Evolutionary conservation across 2,113 vertebrate genomes (phyloP).

Genomic region (Vidua chalybeata): DNA sequence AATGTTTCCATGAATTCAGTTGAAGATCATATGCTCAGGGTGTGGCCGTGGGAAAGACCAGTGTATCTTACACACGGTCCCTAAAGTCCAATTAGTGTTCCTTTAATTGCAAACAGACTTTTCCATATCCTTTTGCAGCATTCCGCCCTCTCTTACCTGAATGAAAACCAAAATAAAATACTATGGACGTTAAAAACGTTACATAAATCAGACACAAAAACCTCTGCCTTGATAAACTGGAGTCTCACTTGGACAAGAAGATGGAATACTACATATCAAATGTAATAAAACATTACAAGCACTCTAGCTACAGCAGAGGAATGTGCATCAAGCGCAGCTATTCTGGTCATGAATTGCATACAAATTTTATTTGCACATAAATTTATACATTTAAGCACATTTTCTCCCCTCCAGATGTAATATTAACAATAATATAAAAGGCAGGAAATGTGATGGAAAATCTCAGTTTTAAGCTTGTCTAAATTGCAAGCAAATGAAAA

Average conservation of each 20-base stretch:
- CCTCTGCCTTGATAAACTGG: not conserved
- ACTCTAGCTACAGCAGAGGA: not conserved
- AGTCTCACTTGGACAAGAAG: not conserved
- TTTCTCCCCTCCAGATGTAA: not conserved
- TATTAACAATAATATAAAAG: not conserved
- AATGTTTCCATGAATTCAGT: conserved; percentile 52
- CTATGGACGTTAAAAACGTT: not conserved
- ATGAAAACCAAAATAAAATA: conserved; percentile 19
- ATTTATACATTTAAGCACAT: not conserved
- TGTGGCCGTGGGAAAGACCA: conserved; percentile 57
- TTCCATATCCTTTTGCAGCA: conserved; percentile 59
- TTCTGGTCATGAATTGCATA: not conserved
- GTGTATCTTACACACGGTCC: conserved; percentile 33
- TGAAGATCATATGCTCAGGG: conserved; percentile 59
- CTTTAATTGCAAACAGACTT: conserved; percentile 61
- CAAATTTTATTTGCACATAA: not conserved
- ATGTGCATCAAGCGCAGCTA: not conserved
- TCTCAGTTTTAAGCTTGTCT: not conserved
- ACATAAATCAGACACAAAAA: not conserved
- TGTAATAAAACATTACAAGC: not conserved
- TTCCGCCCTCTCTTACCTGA: conserved; percentile 44
- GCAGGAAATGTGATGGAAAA: not conserved
- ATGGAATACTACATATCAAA: not conserved
- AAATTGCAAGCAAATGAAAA: conserved; percentile 10
- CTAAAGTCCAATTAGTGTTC: conserved; percentile 44